phyloP scores from a whole-genome alignment of 2,888 invertebrate species.

The Drosophila fulvimacula region DNA sequence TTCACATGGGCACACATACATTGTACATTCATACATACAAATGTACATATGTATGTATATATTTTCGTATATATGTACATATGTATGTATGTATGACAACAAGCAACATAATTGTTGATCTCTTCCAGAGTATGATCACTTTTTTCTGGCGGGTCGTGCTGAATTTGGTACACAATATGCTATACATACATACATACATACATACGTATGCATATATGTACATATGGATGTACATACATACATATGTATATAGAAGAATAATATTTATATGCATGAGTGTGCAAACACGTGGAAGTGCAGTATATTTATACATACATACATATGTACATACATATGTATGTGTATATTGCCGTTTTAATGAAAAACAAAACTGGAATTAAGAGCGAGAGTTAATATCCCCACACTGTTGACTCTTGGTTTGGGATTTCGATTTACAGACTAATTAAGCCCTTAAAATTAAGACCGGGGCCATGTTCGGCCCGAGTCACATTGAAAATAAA shows the following conservation, averaged over 20 bases:
- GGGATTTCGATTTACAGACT: constrained; percentile 59
- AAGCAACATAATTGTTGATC: constrained; percentile 47
- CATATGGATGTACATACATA: no score
- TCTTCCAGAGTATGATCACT: constrained; percentile 9
- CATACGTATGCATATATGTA: background rate
- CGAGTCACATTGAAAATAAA: constrained; percentile 59
- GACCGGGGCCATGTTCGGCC: constrained; percentile 6
- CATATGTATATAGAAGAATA: background rate
- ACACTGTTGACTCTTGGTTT: constrained; percentile 36
- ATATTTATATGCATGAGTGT: background rate
- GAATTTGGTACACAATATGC: constrained; percentile 4
- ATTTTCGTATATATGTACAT: background rate
- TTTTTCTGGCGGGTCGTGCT: constrained; percentile 27
- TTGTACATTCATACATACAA: background rate
- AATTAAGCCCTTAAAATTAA: constrained; percentile 71
- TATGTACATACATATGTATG: background rate
- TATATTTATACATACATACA: constrained; percentile 4
- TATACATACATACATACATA: background rate
- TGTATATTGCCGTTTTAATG: constrained; percentile 18
- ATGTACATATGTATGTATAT: background rate
- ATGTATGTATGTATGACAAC: background rate
- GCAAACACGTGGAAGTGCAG: constrained; percentile 2
- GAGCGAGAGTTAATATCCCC: constrained; percentile 32
- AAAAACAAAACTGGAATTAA: constrained; percentile 56
- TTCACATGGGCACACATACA: constrained; percentile 1